Base-by-base conservation (phyloP, 2,888 invertebrate genomes). In the Brenthis daphne region DNA sequence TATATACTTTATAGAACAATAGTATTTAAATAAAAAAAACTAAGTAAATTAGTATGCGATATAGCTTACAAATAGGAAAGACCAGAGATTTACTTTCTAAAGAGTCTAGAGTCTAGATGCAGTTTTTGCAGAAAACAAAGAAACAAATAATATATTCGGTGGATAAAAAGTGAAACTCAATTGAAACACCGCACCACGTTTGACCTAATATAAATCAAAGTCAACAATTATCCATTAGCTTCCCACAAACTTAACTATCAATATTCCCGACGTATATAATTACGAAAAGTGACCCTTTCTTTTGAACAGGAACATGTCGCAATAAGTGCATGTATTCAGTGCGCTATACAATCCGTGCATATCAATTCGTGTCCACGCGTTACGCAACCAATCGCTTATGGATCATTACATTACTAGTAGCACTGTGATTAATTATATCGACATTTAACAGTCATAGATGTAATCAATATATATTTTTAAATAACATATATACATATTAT, bases 221-320 rank as follows among this genome's bases (percentile, higher is more conserved):
- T n/a, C 47, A 64, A 66, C 50, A 56, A 60, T 50, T 37, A 60
- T 61, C 37, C 0, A 57, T 53, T 65, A 24, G 24, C 57, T 73
- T 73, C 71, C 68, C 71, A 50, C 64, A 68, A 67, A 56, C 20
- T 14, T 24, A 54, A 6, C 64, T 57, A 72, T 82, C 79, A 72
- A 56, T 73, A 83, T 83, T 80, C 82, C 64, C 58, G 20, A 54
- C 77, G 73, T 73, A 77, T 75, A 56, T 68, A 66, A 73, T 83
- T 82, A 75, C 77, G 75, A 77, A 76, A 74, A 75, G 67, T 74
- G 68, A 73, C 70, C 75, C 73, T 77, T 77, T 78, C 74, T 76
- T 77, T 76, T 72, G 67, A 69, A 67, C 74, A 73, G 76, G 79
- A 79, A 71, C 76, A 76, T 82, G 82, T 79, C 74, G 81, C 77